Conservation (phyloP, 2,113 vertebrate species). For the Pachypanchax playfairii region DNA sequence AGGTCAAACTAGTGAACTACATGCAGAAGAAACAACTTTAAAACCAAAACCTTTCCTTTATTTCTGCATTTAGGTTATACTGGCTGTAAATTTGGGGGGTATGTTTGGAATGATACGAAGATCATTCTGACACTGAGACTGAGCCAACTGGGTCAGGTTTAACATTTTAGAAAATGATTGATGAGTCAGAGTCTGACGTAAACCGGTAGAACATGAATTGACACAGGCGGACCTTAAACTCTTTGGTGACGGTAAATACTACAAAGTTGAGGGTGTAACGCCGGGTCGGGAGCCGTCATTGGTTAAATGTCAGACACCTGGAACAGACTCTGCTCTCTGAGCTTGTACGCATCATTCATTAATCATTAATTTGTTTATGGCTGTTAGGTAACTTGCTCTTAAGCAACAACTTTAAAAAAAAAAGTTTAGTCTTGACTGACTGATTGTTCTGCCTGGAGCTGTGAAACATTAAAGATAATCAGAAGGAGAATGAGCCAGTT, state of each 20-base stretch:
- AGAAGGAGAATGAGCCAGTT: background rate
- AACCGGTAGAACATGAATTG: slow-evolving; percentile 1
- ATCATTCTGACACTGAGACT: background rate
- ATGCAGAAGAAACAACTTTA: too few relatives aligned
- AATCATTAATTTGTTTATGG: slow-evolving; percentile 57
- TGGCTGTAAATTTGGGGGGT: background rate
- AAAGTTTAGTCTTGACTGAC: background rate
- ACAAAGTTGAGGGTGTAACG: slow-evolving; percentile 4
- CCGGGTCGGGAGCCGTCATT: background rate
- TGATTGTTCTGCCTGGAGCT: background rate
- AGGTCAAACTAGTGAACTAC: background rate
- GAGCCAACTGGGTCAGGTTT: background rate
- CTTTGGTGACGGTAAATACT: background rate
- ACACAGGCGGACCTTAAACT: background rate
- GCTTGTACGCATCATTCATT: background rate
- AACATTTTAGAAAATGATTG: background rate
- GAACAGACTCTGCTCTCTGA: slow-evolving; percentile 9
- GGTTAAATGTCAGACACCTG: background rate
- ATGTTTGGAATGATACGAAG: accelerated
- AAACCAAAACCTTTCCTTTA: too few relatives aligned
- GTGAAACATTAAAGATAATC: background rate
- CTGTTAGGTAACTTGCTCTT: background rate
- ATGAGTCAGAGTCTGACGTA: slow-evolving; percentile 44
- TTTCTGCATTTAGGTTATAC: too few relatives aligned
- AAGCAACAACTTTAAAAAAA: background rate